Evolutionary conservation across 2,113 vertebrate species (phyloP), one percentile per base, ranked within the genome.

Genomic region (Cryptotis parvus): DNA sequence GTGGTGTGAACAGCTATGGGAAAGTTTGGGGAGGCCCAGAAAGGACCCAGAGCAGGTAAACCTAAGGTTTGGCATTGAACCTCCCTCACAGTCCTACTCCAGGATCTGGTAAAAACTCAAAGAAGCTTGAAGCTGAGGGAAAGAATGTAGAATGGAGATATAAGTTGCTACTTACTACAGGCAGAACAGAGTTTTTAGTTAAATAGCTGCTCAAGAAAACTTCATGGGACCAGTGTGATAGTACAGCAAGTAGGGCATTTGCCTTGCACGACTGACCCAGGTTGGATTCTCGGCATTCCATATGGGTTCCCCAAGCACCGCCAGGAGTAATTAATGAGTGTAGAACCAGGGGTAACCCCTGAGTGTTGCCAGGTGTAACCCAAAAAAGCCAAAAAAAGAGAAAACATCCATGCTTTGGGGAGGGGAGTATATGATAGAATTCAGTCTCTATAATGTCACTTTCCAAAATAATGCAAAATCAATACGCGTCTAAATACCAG

Each of bases 401-500:
- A n/a, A n/a, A n/a, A n/a, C n/a, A n/a, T n/a, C n/a, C n/a, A n/a
- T n/a, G n/a, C n/a, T n/a, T n/a, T n/a, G n/a, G n/a, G n/a, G n/a
- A n/a, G n/a, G n/a, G 45, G 45, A 14, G 45, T 77, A 61, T 78
- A 26, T n/a, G 52, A 76, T 55, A 84, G 66, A 84, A 91, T 78
- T 77, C 89, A 89, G 55, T 70, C 37, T 61, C 65, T 91, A 43
- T 37, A 80, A 45, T 31, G 20, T 58, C 69, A 70, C 10, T 69
- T 84, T 68, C 39, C n/a, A 55, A 43, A 45, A 78, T 33, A 61
- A 61, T 35, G 29, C 45, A 18, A 69, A 61, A 70, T 70, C 20
- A 58, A 6, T 69, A 20, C 76, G 12, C 31, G 37, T 73, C 39
- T 63, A 81, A 73, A 73, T 35, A 68, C 15, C 9, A 27, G 61